Percentiles rank a stretch among this genome's conserved stretches.
Evolutionary conservation across 2,888 invertebrate genomes (phyloP).

Genomic region (Xanthia icteritia): DNA sequence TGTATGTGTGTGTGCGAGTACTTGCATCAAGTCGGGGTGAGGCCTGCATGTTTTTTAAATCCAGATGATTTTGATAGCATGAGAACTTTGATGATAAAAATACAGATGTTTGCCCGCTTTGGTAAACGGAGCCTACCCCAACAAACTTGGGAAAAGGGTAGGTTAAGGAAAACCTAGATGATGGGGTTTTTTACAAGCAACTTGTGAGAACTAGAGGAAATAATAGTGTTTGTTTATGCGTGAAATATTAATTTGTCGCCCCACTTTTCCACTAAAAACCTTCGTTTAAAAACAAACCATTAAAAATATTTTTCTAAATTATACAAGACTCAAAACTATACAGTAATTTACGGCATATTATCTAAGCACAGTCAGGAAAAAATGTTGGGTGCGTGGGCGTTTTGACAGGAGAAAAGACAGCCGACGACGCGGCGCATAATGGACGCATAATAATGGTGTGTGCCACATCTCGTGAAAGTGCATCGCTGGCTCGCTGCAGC

Average conservation of each 20-base stretch:
- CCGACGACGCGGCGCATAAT: slow-evolving; percentile 81
- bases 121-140: slow-evolving; percentile 48
- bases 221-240: slow-evolving; percentile 1
- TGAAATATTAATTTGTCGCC: slow-evolving; percentile 32
- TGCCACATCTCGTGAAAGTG: slow-evolving; percentile 88
- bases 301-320: slow-evolving; percentile 45
- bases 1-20: slow-evolving; percentile 64
- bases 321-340: slow-evolving; percentile 59
- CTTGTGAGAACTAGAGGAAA: background rate
- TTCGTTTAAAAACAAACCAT: slow-evolving; percentile 34
- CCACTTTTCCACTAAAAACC: slow-evolving; percentile 26
- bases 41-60: slow-evolving; percentile 63
- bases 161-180: background rate
- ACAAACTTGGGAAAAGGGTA: slow-evolving; percentile 10
- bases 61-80: slow-evolving; percentile 58
- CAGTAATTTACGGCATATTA: slow-evolving; percentile 66
- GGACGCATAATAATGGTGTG: slow-evolving; percentile 85
- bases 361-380: slow-evolving; percentile 69
- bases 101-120: slow-evolving; percentile 19
- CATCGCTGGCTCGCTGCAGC: slow-evolving; percentile 74
- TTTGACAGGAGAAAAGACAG: slow-evolving; percentile 80
- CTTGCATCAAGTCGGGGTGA: slow-evolving; percentile 64
- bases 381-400: slow-evolving; percentile 77
- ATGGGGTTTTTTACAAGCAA: background rate
- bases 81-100: slow-evolving; percentile 54